Percentiles rank a stretch among this genome's conserved stretches.
These are phyloP conservation scores for Adineta ricciae DNA, from an alignment of 2,888 invertebrate genomes.

Conservation along the genomic window DNA sequence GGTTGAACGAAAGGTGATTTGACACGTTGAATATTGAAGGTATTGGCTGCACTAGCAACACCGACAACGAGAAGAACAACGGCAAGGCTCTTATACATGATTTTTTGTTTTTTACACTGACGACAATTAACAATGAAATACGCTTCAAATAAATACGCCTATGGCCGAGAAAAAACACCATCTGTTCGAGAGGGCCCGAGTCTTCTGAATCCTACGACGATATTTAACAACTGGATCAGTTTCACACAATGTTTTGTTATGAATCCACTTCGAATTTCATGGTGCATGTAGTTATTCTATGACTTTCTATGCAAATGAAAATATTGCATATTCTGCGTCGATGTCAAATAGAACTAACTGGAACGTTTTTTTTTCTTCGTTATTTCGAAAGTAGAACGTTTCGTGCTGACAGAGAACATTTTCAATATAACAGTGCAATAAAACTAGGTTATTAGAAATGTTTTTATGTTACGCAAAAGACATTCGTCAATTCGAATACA, in stretches of 20 bases:
- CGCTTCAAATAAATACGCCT: background rate
- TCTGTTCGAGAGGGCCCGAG: background rate
- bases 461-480: no score
- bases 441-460: no score
- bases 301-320: background rate
- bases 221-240: background rate
- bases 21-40: background rate
- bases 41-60: background rate
- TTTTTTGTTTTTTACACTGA: background rate
- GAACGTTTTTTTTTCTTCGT: no score
- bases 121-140: background rate
- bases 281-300: background rate
- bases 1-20: background rate
- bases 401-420: no score
- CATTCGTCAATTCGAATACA: no score
- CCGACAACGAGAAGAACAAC: background rate
- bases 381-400: no score
- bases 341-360: no score
- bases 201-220: background rate
- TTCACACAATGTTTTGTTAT: background rate
- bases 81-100: background rate
- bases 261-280: background rate
- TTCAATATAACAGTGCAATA: no score
- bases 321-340: no score
- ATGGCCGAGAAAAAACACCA: background rate